Evolutionary conservation across 2,113 vertebrate genomes (phyloP).

Genomic region (Caranx melampygus): DNA sequence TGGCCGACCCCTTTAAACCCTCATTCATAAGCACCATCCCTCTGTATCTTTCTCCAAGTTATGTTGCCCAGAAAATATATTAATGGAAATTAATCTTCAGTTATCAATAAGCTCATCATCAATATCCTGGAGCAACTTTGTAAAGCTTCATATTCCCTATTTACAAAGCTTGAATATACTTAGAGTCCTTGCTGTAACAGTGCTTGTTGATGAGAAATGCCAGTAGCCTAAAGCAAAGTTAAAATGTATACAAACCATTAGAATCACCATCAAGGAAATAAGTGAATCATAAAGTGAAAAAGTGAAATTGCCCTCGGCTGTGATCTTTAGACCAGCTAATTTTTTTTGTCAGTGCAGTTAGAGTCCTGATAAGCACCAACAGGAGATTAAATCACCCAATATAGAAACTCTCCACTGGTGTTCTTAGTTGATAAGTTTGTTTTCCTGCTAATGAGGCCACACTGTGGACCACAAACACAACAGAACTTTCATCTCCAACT

Average conservation of each 20-base stretch:
- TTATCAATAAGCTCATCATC: conserved; percentile 34
- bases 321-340: conserved; percentile 44
- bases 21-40: conserved; percentile 13
- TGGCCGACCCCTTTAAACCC: conserved; percentile 2
- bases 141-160: neutral
- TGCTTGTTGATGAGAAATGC: conserved; percentile 55
- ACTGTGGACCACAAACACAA: neutral
- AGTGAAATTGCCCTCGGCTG: conserved; percentile 42
- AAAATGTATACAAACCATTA: conserved; percentile 57
- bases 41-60: conserved; percentile 1
- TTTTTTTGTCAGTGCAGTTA: conserved; percentile 34
- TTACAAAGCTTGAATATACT: neutral
- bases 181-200: neutral
- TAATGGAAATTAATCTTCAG: conserved; percentile 18
- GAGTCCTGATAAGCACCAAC: conserved; percentile 49
- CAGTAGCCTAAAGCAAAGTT: conserved; percentile 54
- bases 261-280: conserved; percentile 47
- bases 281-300: conserved; percentile 43
- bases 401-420: conserved; percentile 20
- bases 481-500: neutral
- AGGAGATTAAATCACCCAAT: conserved; percentile 49
- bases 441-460: conserved; percentile 18
- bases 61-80: conserved; percentile 8
- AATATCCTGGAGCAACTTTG: conserved; percentile 12
- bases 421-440: conserved; percentile 5